Percentiles rank a stretch among this genome's conserved stretches.
These are phyloP conservation scores for Kryptolebias ocellatus DNA, from an alignment of 2,797 vertebrate species.

Conservation along the genomic window DNA sequence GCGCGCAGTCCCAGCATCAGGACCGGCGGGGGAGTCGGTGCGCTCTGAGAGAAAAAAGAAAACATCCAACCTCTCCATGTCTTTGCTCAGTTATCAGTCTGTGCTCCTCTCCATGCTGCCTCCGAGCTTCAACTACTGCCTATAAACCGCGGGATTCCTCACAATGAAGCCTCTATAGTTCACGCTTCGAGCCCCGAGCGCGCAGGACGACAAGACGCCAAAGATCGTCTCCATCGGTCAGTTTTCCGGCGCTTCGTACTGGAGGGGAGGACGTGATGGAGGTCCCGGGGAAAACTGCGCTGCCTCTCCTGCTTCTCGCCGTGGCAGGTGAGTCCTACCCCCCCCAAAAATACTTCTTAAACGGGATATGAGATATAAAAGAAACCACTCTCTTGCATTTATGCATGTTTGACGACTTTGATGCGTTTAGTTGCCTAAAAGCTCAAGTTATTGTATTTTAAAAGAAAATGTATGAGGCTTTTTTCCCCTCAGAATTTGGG, in stretches of 20 bases:
- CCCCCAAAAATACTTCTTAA: too few relatives aligned
- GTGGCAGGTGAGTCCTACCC: slow-evolving; percentile 72
- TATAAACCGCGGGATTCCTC: slow-evolving; percentile 4
- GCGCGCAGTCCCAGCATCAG: slow-evolving; percentile 62
- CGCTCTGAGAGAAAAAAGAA: slow-evolving; percentile 57
- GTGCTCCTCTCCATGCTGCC: slow-evolving; percentile 26
- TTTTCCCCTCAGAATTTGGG: too few relatives aligned
- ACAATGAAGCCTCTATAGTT: slow-evolving; percentile 47
- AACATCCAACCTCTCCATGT: slow-evolving; percentile 47
- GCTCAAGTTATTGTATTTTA: too few relatives aligned
- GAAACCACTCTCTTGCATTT: not conserved
- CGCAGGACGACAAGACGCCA: slow-evolving; percentile 7
- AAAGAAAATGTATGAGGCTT: too few relatives aligned
- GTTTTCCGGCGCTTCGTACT: slow-evolving; percentile 63
- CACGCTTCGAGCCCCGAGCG: not conserved
- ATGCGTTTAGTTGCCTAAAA: too few relatives aligned
- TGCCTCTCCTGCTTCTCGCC: slow-evolving; percentile 74
- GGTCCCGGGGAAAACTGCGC: slow-evolving; percentile 69
- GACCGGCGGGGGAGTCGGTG: slow-evolving; percentile 54
- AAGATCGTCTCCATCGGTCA: slow-evolving; percentile 33
- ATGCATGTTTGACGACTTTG: too few relatives aligned
- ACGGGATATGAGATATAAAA: not conserved
- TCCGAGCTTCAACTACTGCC: slow-evolving; percentile 23
- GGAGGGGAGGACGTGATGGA: slow-evolving; percentile 73
- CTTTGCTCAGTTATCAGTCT: slow-evolving; percentile 36